Percentiles rank a stretch among this genome's conserved stretches.
Evolutionary conservation across 1,140 invertebrate genomes (phyloP).

Genomic region (Bombyx mandarina): DNA sequence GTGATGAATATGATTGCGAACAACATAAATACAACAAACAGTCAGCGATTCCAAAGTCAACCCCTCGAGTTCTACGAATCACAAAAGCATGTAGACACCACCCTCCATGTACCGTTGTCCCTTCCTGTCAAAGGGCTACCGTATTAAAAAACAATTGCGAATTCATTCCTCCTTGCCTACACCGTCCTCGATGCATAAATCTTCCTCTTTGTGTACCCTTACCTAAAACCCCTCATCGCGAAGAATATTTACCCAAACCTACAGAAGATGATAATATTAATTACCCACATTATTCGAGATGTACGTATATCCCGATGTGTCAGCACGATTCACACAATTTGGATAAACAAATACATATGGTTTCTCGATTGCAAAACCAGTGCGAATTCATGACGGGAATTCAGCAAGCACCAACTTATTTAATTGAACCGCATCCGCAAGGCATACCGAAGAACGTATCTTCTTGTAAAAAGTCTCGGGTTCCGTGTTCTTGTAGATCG

Average conservation of each 20-base stretch:
- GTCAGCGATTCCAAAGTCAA: slow-evolving; percentile 19
- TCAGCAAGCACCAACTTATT: slow-evolving; percentile 22
- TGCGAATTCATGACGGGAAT: slow-evolving; percentile 30
- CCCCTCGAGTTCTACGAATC: slow-evolving; percentile 38
- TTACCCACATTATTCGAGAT: slow-evolving; percentile 21
- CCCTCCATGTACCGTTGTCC: slow-evolving; percentile 51
- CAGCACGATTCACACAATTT: slow-evolving; percentile 24
- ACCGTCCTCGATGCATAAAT: slow-evolving; percentile 54
- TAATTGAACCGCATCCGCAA: slow-evolving; percentile 23
- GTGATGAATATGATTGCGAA: slow-evolving; percentile 20
- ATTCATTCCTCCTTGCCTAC: slow-evolving; percentile 46
- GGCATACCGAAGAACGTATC: slow-evolving; percentile 23
- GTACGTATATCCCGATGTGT: slow-evolving; percentile 26
- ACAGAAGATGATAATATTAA: slow-evolving; percentile 22
- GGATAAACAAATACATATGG: slow-evolving; percentile 16
- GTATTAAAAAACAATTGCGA: slow-evolving; percentile 55
- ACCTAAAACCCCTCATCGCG: slow-evolving; percentile 35
- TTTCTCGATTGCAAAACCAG: slow-evolving; percentile 23
- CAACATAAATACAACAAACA: slow-evolving; percentile 28
- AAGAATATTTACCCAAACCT: slow-evolving; percentile 25
- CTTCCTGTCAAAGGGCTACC: slow-evolving; percentile 51
- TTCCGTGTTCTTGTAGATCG: slow-evolving; percentile 21
- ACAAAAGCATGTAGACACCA: slow-evolving; percentile 57
- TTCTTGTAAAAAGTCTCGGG: slow-evolving; percentile 15
- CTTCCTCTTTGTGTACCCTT: slow-evolving; percentile 47